Evolutionary conservation across 2,888 invertebrate species (phyloP), one percentile per base, ranked within the genome.

Genomic region (Philhelius pedissequus): DNA sequence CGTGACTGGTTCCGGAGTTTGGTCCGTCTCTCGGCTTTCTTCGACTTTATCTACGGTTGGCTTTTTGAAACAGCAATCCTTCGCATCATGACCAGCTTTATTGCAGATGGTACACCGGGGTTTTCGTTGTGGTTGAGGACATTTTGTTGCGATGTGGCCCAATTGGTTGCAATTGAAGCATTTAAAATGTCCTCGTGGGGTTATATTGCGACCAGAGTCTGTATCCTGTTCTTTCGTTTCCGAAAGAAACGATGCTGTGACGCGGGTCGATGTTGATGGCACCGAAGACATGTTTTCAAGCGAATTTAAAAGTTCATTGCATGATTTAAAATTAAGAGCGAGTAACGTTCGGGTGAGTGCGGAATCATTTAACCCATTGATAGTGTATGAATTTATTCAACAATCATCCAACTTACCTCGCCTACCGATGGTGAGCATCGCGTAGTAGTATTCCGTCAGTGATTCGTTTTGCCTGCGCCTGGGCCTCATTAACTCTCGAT

Each of bases 371-470:
- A 48, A 48, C 1, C 22, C 48, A 22, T 48, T 48, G 11, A 48
- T 22, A 5, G 50, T 27, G 2, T 25, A 27, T 58, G 15, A 56
- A 48, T n/a, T 58, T 66, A 83, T 86, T 3, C 81, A 86, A 7
- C 6, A 32, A 20, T 86, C 81, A 58, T 81, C 75, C n/a, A 81
- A n/a, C 6, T 48, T 64, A 4, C 58, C 82, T 13, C 70, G 54
- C 35, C 82, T 27, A 8, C 86, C 83, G 5, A 75, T 80, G 6
- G 62, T 52, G 13, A 86, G 20, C 68, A 86, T 86, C 0, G 22
- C 52, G 32, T 86, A 84, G 20, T 74, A 87, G 18, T 81, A 86
- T 35, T 83, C 82, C 2, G 25, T 20, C 22, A 78, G 40, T 0
- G 70, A 38, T 45, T 86, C 84, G 8, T 52, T 48, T 8, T 18